Evolutionary conservation across 2,888 invertebrate species (phyloP).

Genomic region (Mesodorylaimus sp.): DNA sequence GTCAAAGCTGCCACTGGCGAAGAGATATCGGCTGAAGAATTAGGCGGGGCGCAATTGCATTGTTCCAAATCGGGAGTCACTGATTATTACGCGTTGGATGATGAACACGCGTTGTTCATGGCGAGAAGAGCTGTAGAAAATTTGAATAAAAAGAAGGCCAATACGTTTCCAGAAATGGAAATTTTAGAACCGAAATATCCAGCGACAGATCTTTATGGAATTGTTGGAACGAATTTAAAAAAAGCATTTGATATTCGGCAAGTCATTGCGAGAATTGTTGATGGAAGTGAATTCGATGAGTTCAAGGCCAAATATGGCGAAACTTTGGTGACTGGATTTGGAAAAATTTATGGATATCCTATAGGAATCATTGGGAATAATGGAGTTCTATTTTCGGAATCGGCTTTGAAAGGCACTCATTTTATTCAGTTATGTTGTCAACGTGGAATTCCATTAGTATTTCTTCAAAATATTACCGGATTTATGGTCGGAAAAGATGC

Average conservation of each 20-base stretch:
- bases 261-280: slow-evolving; percentile 63
- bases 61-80: slow-evolving; percentile 66
- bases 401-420: slow-evolving; percentile 90
- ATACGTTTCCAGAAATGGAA: no score
- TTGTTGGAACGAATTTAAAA: slow-evolving; percentile 76
- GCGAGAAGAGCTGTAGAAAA: slow-evolving; percentile 62
- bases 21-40: slow-evolving; percentile 64
- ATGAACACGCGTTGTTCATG: slow-evolving; percentile 71
- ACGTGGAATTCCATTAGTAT: slow-evolving; percentile 76
- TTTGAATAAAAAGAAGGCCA: slow-evolving; percentile 44
- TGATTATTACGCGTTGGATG: slow-evolving; percentile 85
- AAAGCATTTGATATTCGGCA: slow-evolving; percentile 80
- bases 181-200: slow-evolving; percentile 55
- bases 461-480: slow-evolving; percentile 89
- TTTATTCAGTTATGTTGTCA: slow-evolving; percentile 92
- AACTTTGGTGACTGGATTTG: slow-evolving; percentile 84
- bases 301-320: slow-evolving; percentile 84
- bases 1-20: slow-evolving; percentile 87
- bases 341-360: slow-evolving; percentile 68
- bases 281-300: slow-evolving; percentile 84
- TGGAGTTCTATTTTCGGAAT: slow-evolving; percentile 86
- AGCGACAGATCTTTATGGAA: slow-evolving; percentile 75
- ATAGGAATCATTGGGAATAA: slow-evolving; percentile 92
- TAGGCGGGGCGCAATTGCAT: slow-evolving; percentile 56
- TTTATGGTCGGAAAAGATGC: slow-evolving; percentile 96